These are phyloP conservation scores for Philypnodon macrostomus DNA, from an alignment of 2,797 vertebrate genomes.

Conservation along the genomic window DNA sequence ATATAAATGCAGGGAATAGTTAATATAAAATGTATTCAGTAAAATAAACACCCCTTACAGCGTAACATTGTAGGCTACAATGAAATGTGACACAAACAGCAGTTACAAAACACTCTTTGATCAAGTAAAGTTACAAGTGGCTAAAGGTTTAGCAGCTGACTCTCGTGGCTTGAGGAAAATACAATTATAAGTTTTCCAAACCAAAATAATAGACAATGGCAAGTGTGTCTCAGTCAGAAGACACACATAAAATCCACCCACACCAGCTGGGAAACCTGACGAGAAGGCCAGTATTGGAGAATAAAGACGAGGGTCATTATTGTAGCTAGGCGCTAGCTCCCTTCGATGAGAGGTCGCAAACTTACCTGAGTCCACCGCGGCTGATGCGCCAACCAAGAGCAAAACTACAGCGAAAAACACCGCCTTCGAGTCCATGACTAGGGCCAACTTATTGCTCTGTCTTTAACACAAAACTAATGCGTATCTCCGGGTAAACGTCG, in stretches of 20 bases:
- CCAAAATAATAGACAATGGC: conserved; percentile 1
- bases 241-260: fast-evolving
- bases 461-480: neutral
- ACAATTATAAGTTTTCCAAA: neutral
- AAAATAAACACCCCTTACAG: too few relatives aligned
- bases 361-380: conserved; percentile 53
- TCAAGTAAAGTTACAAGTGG: too few relatives aligned
- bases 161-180: conserved; percentile 15
- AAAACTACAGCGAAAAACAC: conserved; percentile 51
- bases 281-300: neutral
- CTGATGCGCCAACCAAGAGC: conserved; percentile 47
- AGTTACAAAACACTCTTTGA: too few relatives aligned
- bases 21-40: too few relatives aligned
- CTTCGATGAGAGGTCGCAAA: conserved; percentile 37
- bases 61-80: too few relatives aligned
- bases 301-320: conserved; percentile 16
- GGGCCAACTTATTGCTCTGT: conserved; percentile 8
- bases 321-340: conserved; percentile 55
- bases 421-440: conserved; percentile 65
- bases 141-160: conserved; percentile 29
- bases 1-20: too few relatives aligned
- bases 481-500: conserved; percentile 20
- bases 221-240: neutral
- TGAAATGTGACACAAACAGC: too few relatives aligned
- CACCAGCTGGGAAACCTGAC: neutral